phyloP scores from a whole-genome alignment of 2,888 invertebrate genomes.

The Steinernema scapterisci region DNA sequence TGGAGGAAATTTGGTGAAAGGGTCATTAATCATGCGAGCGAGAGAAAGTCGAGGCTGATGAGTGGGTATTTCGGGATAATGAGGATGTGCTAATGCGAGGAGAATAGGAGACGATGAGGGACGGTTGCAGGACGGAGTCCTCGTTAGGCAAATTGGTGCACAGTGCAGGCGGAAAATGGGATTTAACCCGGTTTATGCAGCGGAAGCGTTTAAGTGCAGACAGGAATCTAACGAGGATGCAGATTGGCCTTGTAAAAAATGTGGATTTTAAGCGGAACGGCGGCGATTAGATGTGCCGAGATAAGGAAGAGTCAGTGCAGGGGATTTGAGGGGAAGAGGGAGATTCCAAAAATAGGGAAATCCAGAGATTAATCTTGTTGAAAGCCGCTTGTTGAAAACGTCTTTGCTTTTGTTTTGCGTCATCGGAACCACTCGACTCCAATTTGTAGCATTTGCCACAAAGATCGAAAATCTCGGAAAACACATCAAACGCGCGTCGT shows the following conservation, averaged over 20 bases:
- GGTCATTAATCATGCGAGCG: conserved; percentile 16
- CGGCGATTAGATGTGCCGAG: background rate
- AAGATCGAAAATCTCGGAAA: background rate
- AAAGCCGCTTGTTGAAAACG: too few relatives aligned
- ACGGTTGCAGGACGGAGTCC: background rate
- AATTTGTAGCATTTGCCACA: background rate
- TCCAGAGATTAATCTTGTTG: background rate
- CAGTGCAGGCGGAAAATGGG: too few relatives aligned
- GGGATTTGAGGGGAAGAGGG: background rate
- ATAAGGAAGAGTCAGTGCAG: background rate
- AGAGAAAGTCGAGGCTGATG: background rate
- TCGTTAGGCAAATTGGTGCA: too few relatives aligned
- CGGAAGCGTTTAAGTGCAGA: too few relatives aligned
- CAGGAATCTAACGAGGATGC: too few relatives aligned
- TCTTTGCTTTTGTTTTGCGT: background rate
- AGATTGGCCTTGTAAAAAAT: too few relatives aligned
- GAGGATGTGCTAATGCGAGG: too few relatives aligned
- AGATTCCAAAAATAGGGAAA: too few relatives aligned
- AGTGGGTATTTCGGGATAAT: too few relatives aligned
- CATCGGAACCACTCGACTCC: background rate
- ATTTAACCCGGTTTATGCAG: too few relatives aligned
- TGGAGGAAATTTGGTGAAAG: background rate
- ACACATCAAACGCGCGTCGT: background rate
- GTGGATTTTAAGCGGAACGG: too few relatives aligned
- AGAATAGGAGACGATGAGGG: background rate